Evolutionary conservation across 1,140 invertebrate genomes (phyloP).

Genomic region (Pomacea maculata): DNA sequence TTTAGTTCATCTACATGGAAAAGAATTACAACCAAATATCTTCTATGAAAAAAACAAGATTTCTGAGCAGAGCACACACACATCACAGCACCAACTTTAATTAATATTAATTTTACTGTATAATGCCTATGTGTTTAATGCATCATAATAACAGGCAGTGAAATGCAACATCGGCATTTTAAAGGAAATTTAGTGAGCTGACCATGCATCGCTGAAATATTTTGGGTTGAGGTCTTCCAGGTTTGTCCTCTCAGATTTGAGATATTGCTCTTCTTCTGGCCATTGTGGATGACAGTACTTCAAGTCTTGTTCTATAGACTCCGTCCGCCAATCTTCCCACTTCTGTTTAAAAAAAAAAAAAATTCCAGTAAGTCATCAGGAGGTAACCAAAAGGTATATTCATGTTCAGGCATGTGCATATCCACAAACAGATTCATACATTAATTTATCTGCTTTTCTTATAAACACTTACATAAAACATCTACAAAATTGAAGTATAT

Average conservation of each 20-base stretch:
- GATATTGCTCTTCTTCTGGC: constrained; percentile 58
- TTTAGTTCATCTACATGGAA: no score
- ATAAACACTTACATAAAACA: background rate
- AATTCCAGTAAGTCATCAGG: background rate
- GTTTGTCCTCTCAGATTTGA: constrained; percentile 44
- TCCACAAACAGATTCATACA: background rate
- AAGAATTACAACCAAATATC: no score
- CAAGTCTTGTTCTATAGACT: constrained; percentile 54
- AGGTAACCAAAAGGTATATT: background rate
- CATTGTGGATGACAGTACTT: constrained; percentile 59
- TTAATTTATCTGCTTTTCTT: no score
- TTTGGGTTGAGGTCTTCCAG: constrained; percentile 49
- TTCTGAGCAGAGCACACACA: no score
- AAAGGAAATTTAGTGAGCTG: constrained; percentile 19
- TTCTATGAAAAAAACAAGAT: no score
- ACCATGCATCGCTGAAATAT: constrained; percentile 62
- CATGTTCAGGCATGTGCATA: constrained; percentile 1
- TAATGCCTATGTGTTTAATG: no score
- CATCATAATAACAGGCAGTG: no score
- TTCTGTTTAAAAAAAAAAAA: constrained; percentile 43
- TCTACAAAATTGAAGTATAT: background rate
- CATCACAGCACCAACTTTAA: no score
- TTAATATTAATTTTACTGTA: no score
- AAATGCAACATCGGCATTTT: no score
- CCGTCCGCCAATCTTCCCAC: constrained; percentile 44